Base-by-base conservation (phyloP, 2,888 invertebrate genomes). In the Spisula solida region DNA sequence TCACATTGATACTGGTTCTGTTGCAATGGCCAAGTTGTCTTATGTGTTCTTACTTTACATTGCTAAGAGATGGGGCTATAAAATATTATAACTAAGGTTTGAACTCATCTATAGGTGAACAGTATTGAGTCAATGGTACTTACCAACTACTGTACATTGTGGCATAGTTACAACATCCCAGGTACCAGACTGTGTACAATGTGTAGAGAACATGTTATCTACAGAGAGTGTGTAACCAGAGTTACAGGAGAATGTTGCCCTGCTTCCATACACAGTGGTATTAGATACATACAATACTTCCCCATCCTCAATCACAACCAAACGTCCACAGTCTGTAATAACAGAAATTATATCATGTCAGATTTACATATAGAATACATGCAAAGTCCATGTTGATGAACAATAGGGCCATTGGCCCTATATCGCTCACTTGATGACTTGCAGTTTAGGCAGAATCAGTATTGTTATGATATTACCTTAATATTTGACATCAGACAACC, bases 131-230 rank as follows among this genome's bases (percentile, higher is more conserved):
- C 25, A 29, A 70, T 29, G 10, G 31, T 25, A 70, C 85, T 82
- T 75, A 88, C 87, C 83, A 41, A 34, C 34, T 79, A 82, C 51
- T 48, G 47, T 31, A 48, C 87, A 88, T 18, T 31, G 29, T 20
- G 87, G 87, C 55, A 80, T 56, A 20, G 79, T 29, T 79, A 29
- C 0, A n/a, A 66, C 31, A 34, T 88, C 80, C 87, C 87, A 88
- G 18, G 60, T 80, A 18, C 87, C 87, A 20, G 47, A 66, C 41
- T 78, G 66, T 56, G 18, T 60, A 34, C 87, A 88, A 25, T 14
- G 25, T n/a, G 60, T 31, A 18, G 25, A 79, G n/a, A 34, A 29
- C 16, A 20, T 25, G 6, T 18, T 12, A 10, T 0, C 12, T 31
- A 79, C 78, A 18, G 47, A 47, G 12, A 83, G 51, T 12, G 47